Percentiles rank a stretch among this genome's conserved stretches.
Evolutionary conservation across 2,113 vertebrate species (phyloP).

Genomic region (Prunella fulvescens): DNA sequence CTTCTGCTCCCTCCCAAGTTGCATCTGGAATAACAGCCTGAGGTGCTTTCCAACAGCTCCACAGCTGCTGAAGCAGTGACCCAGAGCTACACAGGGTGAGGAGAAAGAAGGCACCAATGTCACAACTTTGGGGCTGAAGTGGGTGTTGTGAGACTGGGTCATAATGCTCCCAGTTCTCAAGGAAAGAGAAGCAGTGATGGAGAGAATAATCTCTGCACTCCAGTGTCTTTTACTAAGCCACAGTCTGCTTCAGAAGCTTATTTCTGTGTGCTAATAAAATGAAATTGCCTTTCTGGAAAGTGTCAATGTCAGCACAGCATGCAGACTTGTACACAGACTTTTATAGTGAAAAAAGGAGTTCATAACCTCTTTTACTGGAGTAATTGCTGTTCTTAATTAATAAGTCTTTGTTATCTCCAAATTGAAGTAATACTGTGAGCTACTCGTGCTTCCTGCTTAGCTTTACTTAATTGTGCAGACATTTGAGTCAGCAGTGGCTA

Average conservation of each 20-base stretch:
- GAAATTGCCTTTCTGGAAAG: background rate
- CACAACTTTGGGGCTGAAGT: background rate
- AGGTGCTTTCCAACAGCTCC: fast-evolving
- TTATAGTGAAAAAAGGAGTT: background rate
- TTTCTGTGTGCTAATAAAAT: background rate
- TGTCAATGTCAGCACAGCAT: background rate
- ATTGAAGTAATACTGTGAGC: conserved; percentile 42
- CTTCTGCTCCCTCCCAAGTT: background rate
- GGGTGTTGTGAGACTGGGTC: background rate
- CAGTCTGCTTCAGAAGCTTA: background rate
- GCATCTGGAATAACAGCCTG: background rate
- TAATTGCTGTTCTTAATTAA: conserved; percentile 59
- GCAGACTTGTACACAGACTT: background rate
- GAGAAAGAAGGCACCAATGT: background rate
- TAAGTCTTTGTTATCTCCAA: conserved; percentile 42
- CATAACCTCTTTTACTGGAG: background rate
- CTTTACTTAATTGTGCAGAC: conserved; percentile 33
- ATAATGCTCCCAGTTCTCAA: background rate
- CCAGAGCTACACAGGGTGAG: background rate
- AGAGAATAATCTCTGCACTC: background rate
- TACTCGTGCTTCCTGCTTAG: background rate
- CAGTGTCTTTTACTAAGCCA: background rate
- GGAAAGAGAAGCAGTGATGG: background rate
- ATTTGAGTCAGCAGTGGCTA: background rate
- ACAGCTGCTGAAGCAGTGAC: background rate